phyloP scores from a whole-genome alignment of 2,797 vertebrate genomes.

The Pipistrellus pipistrellus region DNA sequence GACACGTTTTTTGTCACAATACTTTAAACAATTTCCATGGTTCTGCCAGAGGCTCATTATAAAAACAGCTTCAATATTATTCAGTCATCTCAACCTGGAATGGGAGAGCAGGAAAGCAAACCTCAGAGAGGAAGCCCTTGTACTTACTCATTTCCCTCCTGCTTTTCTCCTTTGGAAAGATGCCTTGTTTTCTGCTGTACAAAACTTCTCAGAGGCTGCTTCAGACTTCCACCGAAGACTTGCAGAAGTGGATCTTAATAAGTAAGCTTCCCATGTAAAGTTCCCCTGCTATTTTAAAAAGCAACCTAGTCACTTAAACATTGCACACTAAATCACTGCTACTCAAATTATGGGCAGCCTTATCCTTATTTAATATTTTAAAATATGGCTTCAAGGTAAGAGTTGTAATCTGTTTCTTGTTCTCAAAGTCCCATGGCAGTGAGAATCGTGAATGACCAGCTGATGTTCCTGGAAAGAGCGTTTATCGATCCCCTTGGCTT shows the following conservation, averaged over 20 bases:
- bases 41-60: not conserved
- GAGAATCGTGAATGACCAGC: conserved; percentile 94
- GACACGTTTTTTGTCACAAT: not conserved
- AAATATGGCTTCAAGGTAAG: conserved; percentile 10
- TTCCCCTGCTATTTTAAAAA: not conserved
- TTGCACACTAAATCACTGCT: not conserved
- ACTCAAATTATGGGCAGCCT: not conserved
- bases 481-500: conserved; percentile 96
- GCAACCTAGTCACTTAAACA: not conserved
- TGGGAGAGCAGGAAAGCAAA: not conserved
- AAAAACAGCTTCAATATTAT: not conserved
- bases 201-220: conserved; percentile 93
- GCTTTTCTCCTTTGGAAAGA: conserved; percentile 86
- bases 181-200: conserved; percentile 93
- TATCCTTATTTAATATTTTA: conserved; percentile 56
- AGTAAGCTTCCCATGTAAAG: conserved; percentile 88
- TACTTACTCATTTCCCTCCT: not conserved
- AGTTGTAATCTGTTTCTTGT: conserved; percentile 39
- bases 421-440: conserved; percentile 91
- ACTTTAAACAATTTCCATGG: conserved; percentile 4
- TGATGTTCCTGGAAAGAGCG: conserved; percentile 96
- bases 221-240: conserved; percentile 92
- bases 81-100: not conserved
- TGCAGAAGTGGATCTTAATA: conserved; percentile 88
- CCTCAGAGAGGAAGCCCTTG: not conserved